A percentile compares a stretch with the other conserved stretches of the same genome.
Evolutionary conservation across 2,797 vertebrate species (phyloP).

Genomic region (Muraenolepis orangiensis): DNA sequence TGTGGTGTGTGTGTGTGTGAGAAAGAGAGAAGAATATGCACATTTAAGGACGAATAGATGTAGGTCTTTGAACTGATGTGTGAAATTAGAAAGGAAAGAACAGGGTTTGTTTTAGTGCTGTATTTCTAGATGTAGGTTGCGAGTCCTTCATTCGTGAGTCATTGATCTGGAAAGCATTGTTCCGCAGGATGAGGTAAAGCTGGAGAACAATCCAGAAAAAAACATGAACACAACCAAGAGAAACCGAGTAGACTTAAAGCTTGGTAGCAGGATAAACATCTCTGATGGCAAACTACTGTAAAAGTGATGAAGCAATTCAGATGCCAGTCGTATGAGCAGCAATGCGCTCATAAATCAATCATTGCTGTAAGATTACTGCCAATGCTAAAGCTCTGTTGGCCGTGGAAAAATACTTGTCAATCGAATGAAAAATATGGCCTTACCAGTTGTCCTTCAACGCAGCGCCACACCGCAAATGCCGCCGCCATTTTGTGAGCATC

Average conservation of each 20-base stretch:
- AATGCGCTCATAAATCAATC: slow-evolving; percentile 72
- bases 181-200: not conserved
- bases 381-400: slow-evolving; percentile 7
- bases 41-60: slow-evolving; percentile 26
- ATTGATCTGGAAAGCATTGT: not conserved
- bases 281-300: slow-evolving; percentile 20
- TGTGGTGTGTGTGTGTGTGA: slow-evolving; percentile 6
- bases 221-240: not conserved
- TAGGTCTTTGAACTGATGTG: slow-evolving; percentile 18
- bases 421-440: not conserved
- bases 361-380: slow-evolving; percentile 50
- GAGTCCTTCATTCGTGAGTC: not conserved
- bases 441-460: not conserved
- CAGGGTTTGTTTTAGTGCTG: slow-evolving; percentile 21
- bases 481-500: not conserved
- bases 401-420: not conserved
- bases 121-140: not conserved
- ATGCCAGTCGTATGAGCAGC: slow-evolving; percentile 55
- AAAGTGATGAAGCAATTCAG: slow-evolving; percentile 55
- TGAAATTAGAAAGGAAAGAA: not conserved
- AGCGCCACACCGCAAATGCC: not conserved
- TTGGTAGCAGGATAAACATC: slow-evolving; percentile 3
- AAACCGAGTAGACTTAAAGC: not conserved
- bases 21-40: not conserved
- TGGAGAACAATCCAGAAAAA: not conserved